Percentiles rank a stretch among this genome's conserved stretches.
Evolutionary conservation across 2,888 invertebrate genomes (phyloP).

Genomic region (Drosophila cognata): DNA sequence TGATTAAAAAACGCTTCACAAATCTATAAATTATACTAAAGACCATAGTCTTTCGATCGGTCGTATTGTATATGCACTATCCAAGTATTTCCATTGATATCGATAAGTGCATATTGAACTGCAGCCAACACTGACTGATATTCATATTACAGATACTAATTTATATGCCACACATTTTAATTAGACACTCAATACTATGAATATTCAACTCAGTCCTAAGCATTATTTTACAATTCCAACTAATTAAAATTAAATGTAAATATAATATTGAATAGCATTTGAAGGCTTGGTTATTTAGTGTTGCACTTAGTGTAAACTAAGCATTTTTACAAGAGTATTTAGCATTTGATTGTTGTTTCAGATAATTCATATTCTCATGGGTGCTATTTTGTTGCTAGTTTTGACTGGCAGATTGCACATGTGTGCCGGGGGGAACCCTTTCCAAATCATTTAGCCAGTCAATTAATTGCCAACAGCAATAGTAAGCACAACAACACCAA

Average conservation of each 20-base stretch:
- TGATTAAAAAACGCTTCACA: neutral
- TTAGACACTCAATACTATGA: neutral
- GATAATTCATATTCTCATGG: constrained; percentile 9
- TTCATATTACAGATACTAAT: neutral
- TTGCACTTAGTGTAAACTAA: constrained; percentile 5
- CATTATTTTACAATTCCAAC: neutral
- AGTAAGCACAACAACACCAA: constrained; percentile 7
- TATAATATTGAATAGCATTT: neutral
- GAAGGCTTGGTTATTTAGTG: neutral
- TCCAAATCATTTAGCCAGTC: constrained; percentile 32
- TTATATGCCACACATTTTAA: neutral
- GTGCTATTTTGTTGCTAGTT: neutral
- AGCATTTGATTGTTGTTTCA: neutral
- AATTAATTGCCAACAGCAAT: constrained; percentile 36
- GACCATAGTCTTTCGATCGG: neutral
- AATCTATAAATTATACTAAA: neutral
- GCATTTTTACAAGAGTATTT: constrained; percentile 2
- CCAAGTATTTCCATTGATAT: neutral
- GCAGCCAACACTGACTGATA: neutral
- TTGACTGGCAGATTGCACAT: constrained; percentile 13
- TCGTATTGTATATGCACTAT: neutral
- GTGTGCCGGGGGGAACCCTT: constrained; percentile 12
- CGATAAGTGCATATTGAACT: neutral
- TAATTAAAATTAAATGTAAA: neutral
- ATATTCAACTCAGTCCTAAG: neutral